Evolutionary conservation across 2,113 vertebrate genomes (phyloP).

Genomic region (Edolisoma coerulescens): DNA sequence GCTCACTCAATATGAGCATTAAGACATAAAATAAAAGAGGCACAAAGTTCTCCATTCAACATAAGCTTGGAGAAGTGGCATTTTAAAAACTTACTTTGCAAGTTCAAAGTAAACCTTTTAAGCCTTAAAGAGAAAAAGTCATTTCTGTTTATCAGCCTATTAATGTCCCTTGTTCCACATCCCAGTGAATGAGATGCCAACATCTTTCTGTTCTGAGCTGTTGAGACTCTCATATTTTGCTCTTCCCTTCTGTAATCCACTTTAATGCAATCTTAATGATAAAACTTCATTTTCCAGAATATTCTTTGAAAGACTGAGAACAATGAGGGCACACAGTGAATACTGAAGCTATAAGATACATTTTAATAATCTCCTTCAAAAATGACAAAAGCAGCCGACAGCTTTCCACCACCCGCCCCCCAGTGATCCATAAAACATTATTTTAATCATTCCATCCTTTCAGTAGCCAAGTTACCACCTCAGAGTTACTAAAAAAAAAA

Average conservation of each 20-base stretch:
- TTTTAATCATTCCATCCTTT: background rate
- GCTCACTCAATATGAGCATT: background rate
- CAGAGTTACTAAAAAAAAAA: background rate
- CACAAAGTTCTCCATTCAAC: background rate
- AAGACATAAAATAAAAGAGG: conserved; percentile 29
- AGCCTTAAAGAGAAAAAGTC: conserved; percentile 33
- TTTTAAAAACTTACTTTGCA: conserved; percentile 43
- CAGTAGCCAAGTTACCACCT: background rate
- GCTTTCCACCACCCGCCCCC: accelerated
- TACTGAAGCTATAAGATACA: background rate
- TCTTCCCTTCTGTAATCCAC: background rate
- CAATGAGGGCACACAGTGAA: background rate
- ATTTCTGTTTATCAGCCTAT: conserved; percentile 27
- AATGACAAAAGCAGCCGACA: background rate
- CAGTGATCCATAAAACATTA: background rate
- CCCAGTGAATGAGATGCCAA: background rate
- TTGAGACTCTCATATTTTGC: conserved; percentile 17
- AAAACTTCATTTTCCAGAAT: conserved; percentile 38
- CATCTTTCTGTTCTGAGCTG: background rate
- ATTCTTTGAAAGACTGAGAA: conserved; percentile 46
- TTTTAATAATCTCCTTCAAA: conserved; percentile 53
- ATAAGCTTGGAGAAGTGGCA: conserved; percentile 35
- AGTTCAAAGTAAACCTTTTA: conserved; percentile 61
- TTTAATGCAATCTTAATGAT: conserved; percentile 49
- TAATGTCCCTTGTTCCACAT: background rate